phyloP scores from a whole-genome alignment of 2,888 invertebrate species.

The Entomobrya proxima region DNA sequence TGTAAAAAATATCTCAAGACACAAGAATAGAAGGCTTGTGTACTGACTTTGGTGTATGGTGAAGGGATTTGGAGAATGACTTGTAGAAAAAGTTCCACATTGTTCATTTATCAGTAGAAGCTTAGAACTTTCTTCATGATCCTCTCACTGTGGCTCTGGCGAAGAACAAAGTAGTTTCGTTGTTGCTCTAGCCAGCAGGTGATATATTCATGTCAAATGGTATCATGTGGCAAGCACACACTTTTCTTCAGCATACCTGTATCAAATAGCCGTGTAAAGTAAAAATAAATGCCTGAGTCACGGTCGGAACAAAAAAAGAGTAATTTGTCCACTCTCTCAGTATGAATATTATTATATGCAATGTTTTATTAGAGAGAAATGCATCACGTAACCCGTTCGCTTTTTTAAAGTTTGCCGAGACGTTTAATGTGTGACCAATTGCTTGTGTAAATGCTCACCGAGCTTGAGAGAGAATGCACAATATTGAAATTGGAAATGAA shows the following conservation, averaged over 20 bases:
- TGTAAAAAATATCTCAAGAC: not conserved
- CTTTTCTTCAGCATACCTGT: not conserved
- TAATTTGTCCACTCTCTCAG: slow-evolving; percentile 55
- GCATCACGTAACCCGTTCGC: slow-evolving; percentile 50
- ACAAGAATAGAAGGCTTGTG: not conserved
- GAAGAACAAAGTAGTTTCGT: slow-evolving; percentile 45
- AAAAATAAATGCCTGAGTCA: slow-evolving; percentile 64
- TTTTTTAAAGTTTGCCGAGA: not conserved
- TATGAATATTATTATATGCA: not conserved
- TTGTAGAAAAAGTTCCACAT: slow-evolving; percentile 44
- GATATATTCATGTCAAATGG: slow-evolving; percentile 64
- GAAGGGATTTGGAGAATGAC: slow-evolving; percentile 63
- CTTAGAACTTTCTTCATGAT: slow-evolving; percentile 16
- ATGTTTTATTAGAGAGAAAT: not conserved
- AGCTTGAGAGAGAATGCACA: not conserved
- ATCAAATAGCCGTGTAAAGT: slow-evolving; percentile 34
- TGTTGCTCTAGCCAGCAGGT: slow-evolving; percentile 64
- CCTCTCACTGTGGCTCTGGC: not conserved
- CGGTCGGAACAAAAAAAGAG: slow-evolving; percentile 59
- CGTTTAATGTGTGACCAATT: slow-evolving; percentile 51
- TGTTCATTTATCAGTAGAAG: slow-evolving; percentile 41
- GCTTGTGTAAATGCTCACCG: slow-evolving; percentile 59
- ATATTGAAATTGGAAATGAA: slow-evolving; percentile 58
- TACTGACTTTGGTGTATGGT: not conserved
- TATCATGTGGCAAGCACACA: slow-evolving; percentile 63